Evolutionary conservation across 2,113 vertebrate species (phyloP).

Genomic region (Podarcis raffonei): DNA sequence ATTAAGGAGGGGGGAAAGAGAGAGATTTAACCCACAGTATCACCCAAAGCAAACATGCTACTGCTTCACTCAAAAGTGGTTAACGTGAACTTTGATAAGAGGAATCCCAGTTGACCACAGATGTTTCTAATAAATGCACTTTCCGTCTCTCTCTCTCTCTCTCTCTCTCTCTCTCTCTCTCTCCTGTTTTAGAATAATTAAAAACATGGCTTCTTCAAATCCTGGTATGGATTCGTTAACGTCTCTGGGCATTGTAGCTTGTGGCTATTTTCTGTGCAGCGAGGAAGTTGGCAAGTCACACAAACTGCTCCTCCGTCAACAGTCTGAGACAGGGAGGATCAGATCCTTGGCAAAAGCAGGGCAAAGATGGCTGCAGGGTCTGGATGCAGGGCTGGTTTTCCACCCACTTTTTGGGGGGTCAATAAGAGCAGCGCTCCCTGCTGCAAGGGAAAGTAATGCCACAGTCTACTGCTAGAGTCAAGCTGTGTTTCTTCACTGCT

Average conservation of each 20-base stretch:
- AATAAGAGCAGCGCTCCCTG: background rate
- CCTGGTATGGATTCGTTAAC: slow-evolving; percentile 11
- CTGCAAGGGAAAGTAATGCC: background rate
- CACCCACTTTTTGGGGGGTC: background rate
- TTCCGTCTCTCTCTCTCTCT: slow-evolving; percentile 38
- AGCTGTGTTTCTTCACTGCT: no score
- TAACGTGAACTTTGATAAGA: slow-evolving; percentile 57
- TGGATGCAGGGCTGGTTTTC: background rate
- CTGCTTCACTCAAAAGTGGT: slow-evolving; percentile 63
- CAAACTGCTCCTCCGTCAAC: background rate
- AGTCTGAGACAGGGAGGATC: background rate
- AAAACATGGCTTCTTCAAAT: slow-evolving; percentile 42
- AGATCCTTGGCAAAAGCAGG: background rate
- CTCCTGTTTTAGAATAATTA: slow-evolving; percentile 58
- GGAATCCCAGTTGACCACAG: slow-evolving; percentile 55
- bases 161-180: slow-evolving; percentile 34
- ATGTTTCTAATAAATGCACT: slow-evolving; percentile 68
- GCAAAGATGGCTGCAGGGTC: background rate
- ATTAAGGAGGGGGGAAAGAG: slow-evolving; percentile 31
- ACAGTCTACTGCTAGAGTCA: no score
- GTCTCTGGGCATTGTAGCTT: background rate
- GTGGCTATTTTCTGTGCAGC: slow-evolving; percentile 8
- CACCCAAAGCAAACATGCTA: slow-evolving; percentile 52
- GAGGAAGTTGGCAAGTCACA: slow-evolving; percentile 2
- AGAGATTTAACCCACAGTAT: slow-evolving; percentile 52